Base-by-base conservation (phyloP, 2,888 invertebrate genomes). In the Melinaea marsaeus region DNA sequence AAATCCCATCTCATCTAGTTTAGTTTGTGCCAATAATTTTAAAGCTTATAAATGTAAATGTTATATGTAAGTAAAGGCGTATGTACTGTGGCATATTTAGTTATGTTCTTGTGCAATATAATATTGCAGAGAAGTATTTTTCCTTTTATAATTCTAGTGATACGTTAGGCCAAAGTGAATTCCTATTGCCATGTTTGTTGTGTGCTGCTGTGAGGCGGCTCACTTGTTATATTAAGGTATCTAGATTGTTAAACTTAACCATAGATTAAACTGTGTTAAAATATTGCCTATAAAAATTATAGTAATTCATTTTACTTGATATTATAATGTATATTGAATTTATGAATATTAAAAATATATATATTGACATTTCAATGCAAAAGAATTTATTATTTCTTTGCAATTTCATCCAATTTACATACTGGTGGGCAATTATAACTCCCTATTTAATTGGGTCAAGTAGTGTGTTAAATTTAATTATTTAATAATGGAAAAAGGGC, bases 291-390 rank as follows among this genome's bases (percentile, higher is more conserved):
- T 88, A 89, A 86, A 88, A 90, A 90, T 88, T 90, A 90, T 89
- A 90, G 86, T 88, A 89, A 89, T 88, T 89, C 86, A 90, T 88
- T 89, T 90, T 89, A 89, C 87, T 90, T 88, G 85, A 90, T 88
- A 90, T 90, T 90, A 90, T 88, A 87, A 90, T 90, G 90, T 90
- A 90, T 90, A 90, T 90, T 90, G 86, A 90, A 90, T 90, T 90
- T 90, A 90, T 90, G 90, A 90, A 90, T 85, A 90, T 90, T 90
- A 89, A 88, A 88, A 82, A 88, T 88, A 88, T 89, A 89, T 89
- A 90, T 90, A 90, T 90, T 89, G 89, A 90, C 83, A 88, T 81
- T 86, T 88, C 89, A 88, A 87, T 84, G 83, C 85, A 77, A 79
- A 54, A 32, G 45, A 54, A 60, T 62, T 59, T 72, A 59, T 70